These are phyloP conservation scores for Macrotrachela quadricornifera DNA, from an alignment of 1,140 invertebrate species.

Conservation along the genomic window DNA sequence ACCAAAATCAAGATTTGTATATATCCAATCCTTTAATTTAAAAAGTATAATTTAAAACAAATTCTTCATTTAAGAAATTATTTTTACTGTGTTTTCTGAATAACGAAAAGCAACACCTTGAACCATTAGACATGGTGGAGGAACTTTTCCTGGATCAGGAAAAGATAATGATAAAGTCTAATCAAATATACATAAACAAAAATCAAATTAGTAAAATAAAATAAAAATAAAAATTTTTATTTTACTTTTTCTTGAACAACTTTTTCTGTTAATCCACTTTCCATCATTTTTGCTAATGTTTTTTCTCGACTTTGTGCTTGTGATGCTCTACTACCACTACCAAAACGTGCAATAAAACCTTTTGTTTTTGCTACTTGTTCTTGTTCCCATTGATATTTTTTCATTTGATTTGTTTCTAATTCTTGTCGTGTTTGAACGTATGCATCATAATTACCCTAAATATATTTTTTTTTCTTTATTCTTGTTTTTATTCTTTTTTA, in stretches of 20 bases:
- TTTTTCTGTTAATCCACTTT: slow-evolving; percentile 81
- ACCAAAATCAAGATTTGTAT: slow-evolving; percentile 92
- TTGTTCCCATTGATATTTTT: slow-evolving; percentile 98
- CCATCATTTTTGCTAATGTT: slow-evolving; percentile 94
- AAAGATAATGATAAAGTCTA: slow-evolving; percentile 72
- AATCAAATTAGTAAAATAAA: background rate
- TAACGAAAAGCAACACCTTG: slow-evolving; percentile 76
- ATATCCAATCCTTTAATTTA: slow-evolving; percentile 55
- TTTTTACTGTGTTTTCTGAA: slow-evolving; percentile 39
- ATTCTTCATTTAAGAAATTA: background rate
- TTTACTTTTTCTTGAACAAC: slow-evolving; percentile 62
- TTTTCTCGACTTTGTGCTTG: slow-evolving; percentile 99
- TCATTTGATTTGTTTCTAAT: slow-evolving; percentile 89
- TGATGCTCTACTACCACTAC: slow-evolving; percentile 89
- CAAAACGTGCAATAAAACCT: slow-evolving; percentile 94
- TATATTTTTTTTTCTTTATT: slow-evolving; percentile 32
- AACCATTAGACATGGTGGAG: slow-evolving; percentile 96
- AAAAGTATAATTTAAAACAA: slow-evolving; percentile 12
- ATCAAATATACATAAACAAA: no score
- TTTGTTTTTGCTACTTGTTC: slow-evolving; percentile 99
- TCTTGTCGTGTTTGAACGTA: slow-evolving; percentile 78
- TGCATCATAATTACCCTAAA: slow-evolving; percentile 69
- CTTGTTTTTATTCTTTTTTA: no score
- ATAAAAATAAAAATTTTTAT: slow-evolving; percentile 12
- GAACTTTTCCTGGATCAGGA: slow-evolving; percentile 79